These are phyloP conservation scores for Molossus molossus DNA, from an alignment of 2,797 vertebrate species.

Conservation along the genomic window DNA sequence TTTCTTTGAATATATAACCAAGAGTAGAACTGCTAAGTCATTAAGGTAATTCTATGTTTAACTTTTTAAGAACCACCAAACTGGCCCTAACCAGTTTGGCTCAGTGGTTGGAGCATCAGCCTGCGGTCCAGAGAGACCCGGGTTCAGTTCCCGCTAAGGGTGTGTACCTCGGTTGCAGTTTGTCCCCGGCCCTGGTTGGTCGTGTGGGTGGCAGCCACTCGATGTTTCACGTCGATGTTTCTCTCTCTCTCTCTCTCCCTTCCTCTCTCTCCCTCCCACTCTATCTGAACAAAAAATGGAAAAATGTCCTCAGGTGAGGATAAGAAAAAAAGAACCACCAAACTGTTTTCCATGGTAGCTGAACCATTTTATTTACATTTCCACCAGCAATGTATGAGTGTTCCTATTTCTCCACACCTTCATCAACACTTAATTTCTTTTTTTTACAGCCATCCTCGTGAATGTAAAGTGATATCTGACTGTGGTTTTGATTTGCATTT, in stretches of 20 bases:
- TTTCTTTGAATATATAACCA: neutral
- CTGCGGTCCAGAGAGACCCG: too few relatives aligned
- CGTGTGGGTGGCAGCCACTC: too few relatives aligned
- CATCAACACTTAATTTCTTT: neutral
- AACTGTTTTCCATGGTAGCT: neutral
- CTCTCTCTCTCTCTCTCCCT: too few relatives aligned
- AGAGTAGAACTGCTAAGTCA: neutral
- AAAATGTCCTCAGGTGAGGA: too few relatives aligned
- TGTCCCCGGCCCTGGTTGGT: too few relatives aligned
- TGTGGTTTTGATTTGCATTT: constrained; percentile 10
- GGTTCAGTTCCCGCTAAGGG: too few relatives aligned
- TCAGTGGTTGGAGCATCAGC: too few relatives aligned
- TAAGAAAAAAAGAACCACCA: neutral
- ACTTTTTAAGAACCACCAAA: neutral
- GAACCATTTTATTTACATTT: constrained; percentile 38
- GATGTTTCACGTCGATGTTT: too few relatives aligned
- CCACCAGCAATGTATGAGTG: neutral
- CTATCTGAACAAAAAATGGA: too few relatives aligned
- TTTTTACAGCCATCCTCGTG: neutral
- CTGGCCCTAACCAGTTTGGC: neutral
- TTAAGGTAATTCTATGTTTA: constrained; percentile 10
- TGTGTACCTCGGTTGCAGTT: too few relatives aligned
- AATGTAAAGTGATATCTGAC: neutral
- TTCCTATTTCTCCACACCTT: constrained; percentile 14
- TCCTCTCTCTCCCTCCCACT: too few relatives aligned